Percentiles rank a stretch among this genome's conserved stretches.
These are phyloP conservation scores for Momotus momota DNA, from an alignment of 2,797 vertebrate genomes.

Conservation along the genomic window DNA sequence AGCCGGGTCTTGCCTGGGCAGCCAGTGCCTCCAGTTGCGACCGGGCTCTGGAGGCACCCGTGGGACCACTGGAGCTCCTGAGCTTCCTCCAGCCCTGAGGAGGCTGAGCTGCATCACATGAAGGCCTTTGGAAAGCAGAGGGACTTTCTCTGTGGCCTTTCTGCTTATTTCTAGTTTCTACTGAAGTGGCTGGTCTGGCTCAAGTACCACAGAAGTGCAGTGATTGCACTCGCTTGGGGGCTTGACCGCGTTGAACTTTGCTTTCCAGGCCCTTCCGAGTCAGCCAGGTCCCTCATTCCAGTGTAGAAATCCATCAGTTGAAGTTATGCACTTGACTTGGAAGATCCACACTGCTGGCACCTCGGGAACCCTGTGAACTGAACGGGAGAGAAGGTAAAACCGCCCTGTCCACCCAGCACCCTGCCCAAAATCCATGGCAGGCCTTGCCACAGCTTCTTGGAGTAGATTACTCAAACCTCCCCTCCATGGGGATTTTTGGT, in stretches of 20 bases:
- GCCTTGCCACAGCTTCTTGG: neutral
- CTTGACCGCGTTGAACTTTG: neutral
- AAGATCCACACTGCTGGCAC: neutral
- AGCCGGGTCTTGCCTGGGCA: neutral
- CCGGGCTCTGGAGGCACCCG: neutral
- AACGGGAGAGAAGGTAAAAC: constrained; percentile 53
- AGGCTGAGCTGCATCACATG: neutral
- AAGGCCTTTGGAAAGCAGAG: neutral
- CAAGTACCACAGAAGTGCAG: fast-evolving
- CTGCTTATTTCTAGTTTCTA: neutral
- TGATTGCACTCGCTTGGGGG: fast-evolving
- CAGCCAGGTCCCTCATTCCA: neutral
- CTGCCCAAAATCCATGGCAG: neutral
- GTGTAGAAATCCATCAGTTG: neutral
- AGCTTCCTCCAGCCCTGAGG: neutral
- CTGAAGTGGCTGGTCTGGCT: neutral
- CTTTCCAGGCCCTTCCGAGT: neutral
- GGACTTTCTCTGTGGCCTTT: neutral
- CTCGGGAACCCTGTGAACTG: constrained; percentile 3
- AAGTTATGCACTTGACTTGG: neutral
- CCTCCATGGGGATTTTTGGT: neutral
- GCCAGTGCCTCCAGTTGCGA: fast-evolving
- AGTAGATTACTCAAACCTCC: neutral
- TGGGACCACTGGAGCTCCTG: neutral
- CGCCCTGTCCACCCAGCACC: neutral